phyloP scores from a whole-genome alignment of 1,140 invertebrate species.

The Drosophila nasuta region DNA sequence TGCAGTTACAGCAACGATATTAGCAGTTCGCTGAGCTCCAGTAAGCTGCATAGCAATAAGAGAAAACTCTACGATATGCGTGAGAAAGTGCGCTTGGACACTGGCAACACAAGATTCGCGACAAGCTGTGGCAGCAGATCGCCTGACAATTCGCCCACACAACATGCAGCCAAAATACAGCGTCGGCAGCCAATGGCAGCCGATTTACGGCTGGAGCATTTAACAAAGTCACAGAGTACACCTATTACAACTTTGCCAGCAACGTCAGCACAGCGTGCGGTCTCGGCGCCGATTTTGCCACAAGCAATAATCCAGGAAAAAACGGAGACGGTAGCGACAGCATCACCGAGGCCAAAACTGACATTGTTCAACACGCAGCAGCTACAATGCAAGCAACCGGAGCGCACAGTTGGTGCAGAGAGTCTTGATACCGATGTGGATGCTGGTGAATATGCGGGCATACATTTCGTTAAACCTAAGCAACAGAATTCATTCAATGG shows the following conservation, averaged over 20 bases:
- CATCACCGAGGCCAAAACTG: constrained; percentile 61
- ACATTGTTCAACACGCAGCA: constrained; percentile 73
- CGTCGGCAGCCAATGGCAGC: constrained; percentile 42
- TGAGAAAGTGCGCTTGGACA: constrained; percentile 18
- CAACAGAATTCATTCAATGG: constrained; percentile 42
- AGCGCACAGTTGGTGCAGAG: constrained; percentile 32
- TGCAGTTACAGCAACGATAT: constrained; percentile 82
- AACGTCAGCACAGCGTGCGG: constrained; percentile 41
- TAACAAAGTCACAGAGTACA: constrained; percentile 53
- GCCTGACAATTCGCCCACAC: constrained; percentile 56
- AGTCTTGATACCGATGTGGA: constrained; percentile 64
- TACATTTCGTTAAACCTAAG: constrained; percentile 81
- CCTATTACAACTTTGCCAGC: constrained; percentile 50
- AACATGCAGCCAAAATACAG: constrained; percentile 67
- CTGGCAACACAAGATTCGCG: neutral
- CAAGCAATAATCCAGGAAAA: neutral
- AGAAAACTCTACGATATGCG: constrained; percentile 62
- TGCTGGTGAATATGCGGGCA: constrained; percentile 69
- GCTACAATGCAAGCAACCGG: constrained; percentile 8
- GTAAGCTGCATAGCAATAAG: constrained; percentile 64
- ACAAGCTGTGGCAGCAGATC: constrained; percentile 31
- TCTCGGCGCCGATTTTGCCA: constrained; percentile 49
- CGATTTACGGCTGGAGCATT: constrained; percentile 32
- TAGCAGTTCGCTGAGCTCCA: constrained; percentile 79
- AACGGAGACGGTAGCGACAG: neutral